phyloP scores from a whole-genome alignment of 2,888 invertebrate genomes.

The Stenodera caucasica region DNA sequence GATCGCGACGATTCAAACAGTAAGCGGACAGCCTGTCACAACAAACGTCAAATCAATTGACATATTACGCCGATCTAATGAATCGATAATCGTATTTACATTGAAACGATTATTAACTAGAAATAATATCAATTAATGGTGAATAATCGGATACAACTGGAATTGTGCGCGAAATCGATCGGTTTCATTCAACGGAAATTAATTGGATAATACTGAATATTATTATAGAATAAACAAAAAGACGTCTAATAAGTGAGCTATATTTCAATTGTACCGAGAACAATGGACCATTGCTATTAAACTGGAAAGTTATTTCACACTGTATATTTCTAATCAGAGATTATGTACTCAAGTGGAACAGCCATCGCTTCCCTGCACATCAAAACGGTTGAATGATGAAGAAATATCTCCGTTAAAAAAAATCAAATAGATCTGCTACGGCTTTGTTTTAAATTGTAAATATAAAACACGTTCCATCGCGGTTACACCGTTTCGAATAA shows the following conservation, averaged over 20 bases:
- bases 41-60: constrained; percentile 23
- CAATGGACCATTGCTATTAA: constrained; percentile 27
- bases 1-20: constrained; percentile 2
- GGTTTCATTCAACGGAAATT: constrained; percentile 1
- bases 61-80: constrained; percentile 18
- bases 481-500: constrained; percentile 43
- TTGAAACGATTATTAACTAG: too few relatives aligned
- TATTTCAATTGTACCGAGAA: constrained; percentile 16
- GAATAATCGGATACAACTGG: constrained; percentile 9
- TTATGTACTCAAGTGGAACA: constrained; percentile 48
- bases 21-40: constrained; percentile 22
- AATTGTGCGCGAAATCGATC: too few relatives aligned
- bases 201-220: constrained; percentile 8
- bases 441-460: constrained; percentile 46
- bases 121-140: constrained; percentile 2
- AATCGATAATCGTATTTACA: not conserved
- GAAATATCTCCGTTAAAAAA: constrained; percentile 9
- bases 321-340: constrained; percentile 43
- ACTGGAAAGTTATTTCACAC: constrained; percentile 34
- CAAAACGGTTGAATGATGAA: constrained; percentile 8
- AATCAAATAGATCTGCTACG: constrained; percentile 36
- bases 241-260: constrained; percentile 2
- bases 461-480: constrained; percentile 48
- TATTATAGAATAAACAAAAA: constrained; percentile 8
- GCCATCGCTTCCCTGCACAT: constrained; percentile 38